A percentile compares a stretch with the other conserved stretches of the same genome.
phyloP scores from a whole-genome alignment of 2,888 invertebrate species.

The Fabriciana adippe region DNA sequence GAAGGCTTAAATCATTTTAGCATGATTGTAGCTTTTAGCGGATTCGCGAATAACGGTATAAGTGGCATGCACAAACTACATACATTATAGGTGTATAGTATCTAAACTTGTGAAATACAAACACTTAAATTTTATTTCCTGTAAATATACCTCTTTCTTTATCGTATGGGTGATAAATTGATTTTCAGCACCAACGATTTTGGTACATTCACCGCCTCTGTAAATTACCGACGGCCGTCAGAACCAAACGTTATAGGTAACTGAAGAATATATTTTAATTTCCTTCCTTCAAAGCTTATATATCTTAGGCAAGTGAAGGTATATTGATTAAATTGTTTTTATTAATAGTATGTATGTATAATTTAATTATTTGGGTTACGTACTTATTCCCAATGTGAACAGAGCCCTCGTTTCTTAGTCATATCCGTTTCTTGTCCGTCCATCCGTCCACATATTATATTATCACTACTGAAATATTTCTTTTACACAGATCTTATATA shows the following conservation, averaged over 20 bases:
- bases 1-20: no score
- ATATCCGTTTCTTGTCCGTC: no score
- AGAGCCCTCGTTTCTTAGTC: no score
- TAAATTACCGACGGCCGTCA: slow-evolving; percentile 14
- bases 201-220: slow-evolving; percentile 8
- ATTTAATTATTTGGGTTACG: no score
- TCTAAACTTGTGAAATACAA: slow-evolving; percentile 2
- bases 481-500: no score
- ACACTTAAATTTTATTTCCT: neutral
- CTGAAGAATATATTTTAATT: slow-evolving; percentile 7
- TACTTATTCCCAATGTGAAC: no score
- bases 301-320: neutral
- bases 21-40: no score
- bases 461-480: no score
- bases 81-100: neutral
- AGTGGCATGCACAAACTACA: no score
- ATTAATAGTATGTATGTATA: no score
- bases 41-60: no score
- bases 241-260: neutral
- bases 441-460: no score
- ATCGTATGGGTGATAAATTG: slow-evolving; percentile 19
- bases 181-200: slow-evolving; percentile 14
- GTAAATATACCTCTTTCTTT: slow-evolving; percentile 4
- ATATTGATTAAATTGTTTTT: neutral
- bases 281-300: neutral